Evolutionary conservation across 2,113 vertebrate genomes (phyloP), one percentile per base, ranked within the genome.

Genomic region (Mormyrus iriodes): DNA sequence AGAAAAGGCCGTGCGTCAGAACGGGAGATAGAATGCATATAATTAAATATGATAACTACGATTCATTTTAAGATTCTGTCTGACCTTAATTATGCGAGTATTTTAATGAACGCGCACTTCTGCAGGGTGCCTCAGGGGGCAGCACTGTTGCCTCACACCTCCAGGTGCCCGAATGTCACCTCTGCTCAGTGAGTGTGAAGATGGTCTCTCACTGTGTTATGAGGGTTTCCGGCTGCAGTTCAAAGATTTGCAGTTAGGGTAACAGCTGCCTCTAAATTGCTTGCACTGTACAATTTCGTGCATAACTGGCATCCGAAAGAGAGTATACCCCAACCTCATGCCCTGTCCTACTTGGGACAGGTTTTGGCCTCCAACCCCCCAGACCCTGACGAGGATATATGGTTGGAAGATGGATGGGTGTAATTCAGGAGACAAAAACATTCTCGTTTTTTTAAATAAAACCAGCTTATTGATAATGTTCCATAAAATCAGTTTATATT

Each of bases 401-500:
- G n/a, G 9, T 12, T 69, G n/a, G 12, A 42, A 17, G 35, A 79
- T 42, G 35, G 73, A 79, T 79, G 35, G 73, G 15, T 79, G 35
- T 35, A 5, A 39, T 13, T 19, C 12, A 6, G 6, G 73, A 83
- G 19, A 39, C 17, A 44, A 83, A 44, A 24, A 24, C 5, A 2
- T 3, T 65, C 9, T 48, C 9, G 19, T 82, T 84, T 46, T 44
- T 46, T 39, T 44, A 84, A 84, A 84, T 19, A 53, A 88, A 82
- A 19, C 46, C 49, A 55, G 15, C 48, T 88, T 27, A 31, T 2
- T 52, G 58, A 82, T 21, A 17, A 42, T 49, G 17, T 89, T 89
- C 51, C 44, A 76, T 76, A 86, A 86, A 89, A 86, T 8, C 21
- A 27, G 48, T 86, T 86, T 86, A 86, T 89, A 86, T 86, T 89